Percentiles rank a stretch among this genome's conserved stretches.
phyloP scores from a whole-genome alignment of 2,888 invertebrate species.

The Mayetiola destructor region DNA sequence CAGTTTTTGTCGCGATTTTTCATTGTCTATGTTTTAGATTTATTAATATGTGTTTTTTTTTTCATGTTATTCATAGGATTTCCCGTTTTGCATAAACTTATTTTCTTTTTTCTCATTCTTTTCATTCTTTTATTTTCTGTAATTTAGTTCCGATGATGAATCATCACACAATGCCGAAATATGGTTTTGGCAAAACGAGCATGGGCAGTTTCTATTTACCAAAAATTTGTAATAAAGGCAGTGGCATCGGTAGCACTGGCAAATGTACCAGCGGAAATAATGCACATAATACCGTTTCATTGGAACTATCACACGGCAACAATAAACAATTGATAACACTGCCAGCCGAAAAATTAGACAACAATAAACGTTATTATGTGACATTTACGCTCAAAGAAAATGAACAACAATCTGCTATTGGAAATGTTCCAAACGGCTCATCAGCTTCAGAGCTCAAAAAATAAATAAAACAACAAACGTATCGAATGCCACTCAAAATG shows the following conservation, averaged over 20 bases:
- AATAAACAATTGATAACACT: conserved; percentile 76
- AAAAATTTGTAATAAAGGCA: conserved; percentile 39
- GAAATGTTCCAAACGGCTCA: not conserved
- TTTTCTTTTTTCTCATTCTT: not conserved
- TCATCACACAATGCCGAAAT: conserved; percentile 65
- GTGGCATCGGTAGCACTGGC: conserved; percentile 19
- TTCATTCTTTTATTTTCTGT: not conserved
- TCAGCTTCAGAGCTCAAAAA: not conserved
- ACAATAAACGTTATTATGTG: conserved; percentile 81
- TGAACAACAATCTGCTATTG: conserved; percentile 15
- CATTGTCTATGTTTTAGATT: no score
- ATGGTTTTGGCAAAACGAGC: conserved; percentile 42
- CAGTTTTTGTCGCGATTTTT: no score
- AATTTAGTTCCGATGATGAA: conserved; percentile 58
- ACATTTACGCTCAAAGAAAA: conserved; percentile 77
- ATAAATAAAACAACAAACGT: not conserved
- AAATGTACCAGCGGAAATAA: conserved; percentile 15
- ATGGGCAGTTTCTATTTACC: conserved; percentile 46
- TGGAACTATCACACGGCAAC: conserved; percentile 71
- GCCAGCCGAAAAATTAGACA: conserved; percentile 74
- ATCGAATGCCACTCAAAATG: no score
- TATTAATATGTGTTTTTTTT: no score
- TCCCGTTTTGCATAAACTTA: no score
- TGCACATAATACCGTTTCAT: conserved; percentile 42
- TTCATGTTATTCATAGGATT: no score